Base-by-base conservation (phyloP, 2,888 invertebrate genomes). In the Morpho helenor region DNA sequence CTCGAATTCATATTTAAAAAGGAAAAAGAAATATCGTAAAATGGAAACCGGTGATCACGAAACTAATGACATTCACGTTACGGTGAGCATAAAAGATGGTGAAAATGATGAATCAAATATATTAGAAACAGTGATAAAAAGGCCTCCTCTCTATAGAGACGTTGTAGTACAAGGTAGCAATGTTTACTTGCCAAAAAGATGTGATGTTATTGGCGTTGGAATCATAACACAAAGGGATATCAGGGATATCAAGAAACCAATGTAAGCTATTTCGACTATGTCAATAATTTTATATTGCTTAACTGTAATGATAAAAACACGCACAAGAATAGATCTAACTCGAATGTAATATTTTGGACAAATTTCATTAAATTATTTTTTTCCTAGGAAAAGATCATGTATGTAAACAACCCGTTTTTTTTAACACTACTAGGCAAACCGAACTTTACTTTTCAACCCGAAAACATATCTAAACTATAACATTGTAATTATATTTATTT, bases 151-250 rank as follows among this genome's bases (percentile, higher is more conserved):
- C 7, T 68, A 66, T 2, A 74, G 77, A 69, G 82, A 82, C 58
- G 80, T 79, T 8, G 68, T 76, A 0, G 71, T 75, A 56, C 82
- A 81, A 65, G 78, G 74, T 0, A 83, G 80, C 57, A 70, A 74
- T 8, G 79, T 78, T 2, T 70, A 68, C 52, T 67, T 79, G 51
- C 75, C 75, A 0, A 80, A 78, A 52, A 69, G 66, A 49, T 80
- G 78, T 63, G 80, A 84, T 57, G 77, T 83, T 0, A 76, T 85
- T 7, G 77, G 76, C 22, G 81, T 84, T 7, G 82, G 80, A 2
- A 80, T 85, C 8, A 80, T 85, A 56, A 82, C 81, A 2, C 82
- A 80, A 52, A 77, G 76, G 56, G 77, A 81, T 49, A 55, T 79
- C 23, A 71, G 67, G 23, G 75, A 76, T 43, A 62, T 73, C 0